phyloP scores from a whole-genome alignment of 2,113 vertebrate species.

The Raphicerus campestris region DNA sequence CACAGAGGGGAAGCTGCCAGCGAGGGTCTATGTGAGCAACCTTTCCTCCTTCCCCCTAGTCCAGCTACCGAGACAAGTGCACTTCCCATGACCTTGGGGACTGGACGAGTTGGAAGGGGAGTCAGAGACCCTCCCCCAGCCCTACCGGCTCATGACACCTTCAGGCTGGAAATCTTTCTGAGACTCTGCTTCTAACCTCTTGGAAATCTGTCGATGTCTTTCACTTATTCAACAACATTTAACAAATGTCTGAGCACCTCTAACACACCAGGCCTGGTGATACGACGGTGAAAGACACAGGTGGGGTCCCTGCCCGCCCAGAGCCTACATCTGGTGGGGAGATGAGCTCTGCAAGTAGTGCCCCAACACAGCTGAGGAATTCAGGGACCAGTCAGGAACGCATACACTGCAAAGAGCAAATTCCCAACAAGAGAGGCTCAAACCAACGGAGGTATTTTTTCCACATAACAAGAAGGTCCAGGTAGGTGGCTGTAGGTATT shows the following conservation, averaged over 20 bases:
- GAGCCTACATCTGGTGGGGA: not conserved
- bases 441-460: fast-evolving
- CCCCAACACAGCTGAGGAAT: not conserved
- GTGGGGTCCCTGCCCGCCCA: fast-evolving
- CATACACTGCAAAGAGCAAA: fast-evolving
- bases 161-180: not conserved
- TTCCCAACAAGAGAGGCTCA: not conserved
- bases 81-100: not conserved
- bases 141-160: not conserved
- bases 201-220: not conserved
- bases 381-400: fast-evolving
- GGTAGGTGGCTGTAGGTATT: not conserved
- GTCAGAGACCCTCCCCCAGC: not conserved
- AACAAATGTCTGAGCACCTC: too few species aligned
- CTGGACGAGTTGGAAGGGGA: fast-evolving
- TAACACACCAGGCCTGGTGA: not conserved
- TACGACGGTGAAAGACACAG: fast-evolving
- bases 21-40: fast-evolving
- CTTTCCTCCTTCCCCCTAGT: fast-evolving
- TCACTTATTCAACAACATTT: not conserved
- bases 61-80: not conserved
- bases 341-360: fast-evolving
- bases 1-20: not conserved
- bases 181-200: not conserved
- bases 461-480: not conserved